Percentiles rank a stretch among this genome's conserved stretches.
Evolutionary conservation across 2,888 invertebrate species (phyloP).

Genomic region (Matsumyia berberina): DNA sequence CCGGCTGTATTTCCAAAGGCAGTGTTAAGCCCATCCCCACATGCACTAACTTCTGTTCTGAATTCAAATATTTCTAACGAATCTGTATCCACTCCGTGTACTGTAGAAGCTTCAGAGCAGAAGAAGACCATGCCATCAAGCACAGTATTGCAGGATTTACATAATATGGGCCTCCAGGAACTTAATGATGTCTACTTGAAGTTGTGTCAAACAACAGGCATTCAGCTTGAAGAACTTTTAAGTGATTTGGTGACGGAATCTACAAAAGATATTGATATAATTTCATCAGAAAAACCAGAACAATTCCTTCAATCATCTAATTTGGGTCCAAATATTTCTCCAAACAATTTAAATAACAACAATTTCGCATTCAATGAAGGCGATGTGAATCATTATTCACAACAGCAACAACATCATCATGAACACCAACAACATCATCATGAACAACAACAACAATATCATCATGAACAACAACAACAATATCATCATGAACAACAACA

Average conservation of each 20-base stretch:
- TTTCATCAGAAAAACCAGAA: neutral
- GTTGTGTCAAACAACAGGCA: slow-evolving; percentile 54
- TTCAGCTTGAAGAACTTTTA: slow-evolving; percentile 57
- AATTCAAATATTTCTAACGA: too few species aligned
- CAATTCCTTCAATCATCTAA: neutral
- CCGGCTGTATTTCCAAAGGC: neutral
- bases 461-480: slow-evolving; percentile 3
- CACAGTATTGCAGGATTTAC: slow-evolving; percentile 8
- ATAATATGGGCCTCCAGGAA: slow-evolving; percentile 42
- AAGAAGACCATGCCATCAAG: neutral
- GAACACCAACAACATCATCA: neutral
- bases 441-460: slow-evolving; percentile 2
- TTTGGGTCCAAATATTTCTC: neutral
- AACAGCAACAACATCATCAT: slow-evolving; percentile 1
- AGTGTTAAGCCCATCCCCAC: neutral
- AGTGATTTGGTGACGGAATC: slow-evolving; percentile 30
- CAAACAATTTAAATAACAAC: neutral
- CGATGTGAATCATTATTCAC: neutral
- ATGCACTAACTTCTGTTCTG: neutral
- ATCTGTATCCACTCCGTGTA: neutral
- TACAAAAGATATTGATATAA: neutral
- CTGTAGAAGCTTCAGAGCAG: neutral
- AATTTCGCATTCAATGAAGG: neutral
- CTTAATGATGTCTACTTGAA: slow-evolving; percentile 43
- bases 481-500: slow-evolving; percentile 21